Evolutionary conservation across 2,797 vertebrate genomes (phyloP), one percentile per base, ranked within the genome.

Genomic region (Taenioides sp.): DNA sequence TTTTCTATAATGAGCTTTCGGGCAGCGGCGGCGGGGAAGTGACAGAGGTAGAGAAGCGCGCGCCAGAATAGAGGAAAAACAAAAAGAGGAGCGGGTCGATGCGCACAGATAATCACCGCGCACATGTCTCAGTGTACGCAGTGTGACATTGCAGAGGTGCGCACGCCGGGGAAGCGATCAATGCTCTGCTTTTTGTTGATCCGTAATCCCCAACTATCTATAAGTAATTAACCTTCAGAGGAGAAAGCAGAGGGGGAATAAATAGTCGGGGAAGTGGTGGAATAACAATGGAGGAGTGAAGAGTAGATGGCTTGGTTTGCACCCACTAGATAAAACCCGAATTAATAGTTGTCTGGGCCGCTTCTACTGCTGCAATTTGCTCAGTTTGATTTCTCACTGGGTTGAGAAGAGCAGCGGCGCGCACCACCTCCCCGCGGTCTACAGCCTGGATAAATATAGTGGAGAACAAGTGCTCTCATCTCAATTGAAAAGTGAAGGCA

Each of bases 161-260:
- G 77, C 74, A 77, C 40, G 52, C 78, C 80, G 43, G 77, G 86
- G 84, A 92, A 87, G 84, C 87, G 89, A 93, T 93, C 91, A 92
- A 92, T 93, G 86, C 78, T 78, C 83, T 86, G 81, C 86, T 85
- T 90, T 88, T 83, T 85, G 86, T 89, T 90, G 87, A 92, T 89
- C 86, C 25, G 87, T 91, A 92, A 92, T 93, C 89, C 89, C 82
- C 89, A 89, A 91, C 92, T 92, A 91, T 93, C 91, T 91, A 89
- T 86, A 92, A 92, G 90, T 92, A 92, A 93, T 93, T 92, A 92
- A 92, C 92, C 90, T 92, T 92, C 88, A 90, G 87, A 89, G 86
- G 84, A 91, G 86, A 85, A 89, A 65, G 81, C 78, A 73, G 80
- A 65, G 68, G 43, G 79, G 76, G 81, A 87, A 82, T 75, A 88